These are phyloP conservation scores for Numenius arquata DNA, from an alignment of 2,113 vertebrate species.

Conservation along the genomic window DNA sequence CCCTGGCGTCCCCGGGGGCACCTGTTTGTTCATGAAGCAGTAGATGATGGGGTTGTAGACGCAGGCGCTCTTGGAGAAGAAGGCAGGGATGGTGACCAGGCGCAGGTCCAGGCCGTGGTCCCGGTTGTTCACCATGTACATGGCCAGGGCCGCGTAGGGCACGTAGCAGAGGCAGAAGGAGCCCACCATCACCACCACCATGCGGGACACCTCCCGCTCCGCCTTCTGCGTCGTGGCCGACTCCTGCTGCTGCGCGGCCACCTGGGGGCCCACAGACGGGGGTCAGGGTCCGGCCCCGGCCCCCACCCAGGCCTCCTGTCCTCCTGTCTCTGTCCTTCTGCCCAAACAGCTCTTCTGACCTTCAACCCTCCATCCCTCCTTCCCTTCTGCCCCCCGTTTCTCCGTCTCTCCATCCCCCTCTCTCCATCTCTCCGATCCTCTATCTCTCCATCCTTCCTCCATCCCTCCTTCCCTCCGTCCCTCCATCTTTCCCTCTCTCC, in stretches of 20 bases:
- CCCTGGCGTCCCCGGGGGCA: not conserved
- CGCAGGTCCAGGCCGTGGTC: constrained; percentile 75
- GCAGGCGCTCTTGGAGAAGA: constrained; percentile 85
- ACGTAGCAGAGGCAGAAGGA: constrained; percentile 80
- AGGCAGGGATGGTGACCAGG: constrained; percentile 80
- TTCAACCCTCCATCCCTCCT: not conserved
- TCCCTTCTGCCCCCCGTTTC: no score
- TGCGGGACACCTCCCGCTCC: constrained; percentile 81
- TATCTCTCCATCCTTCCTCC: not conserved
- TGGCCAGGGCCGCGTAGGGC: constrained; percentile 76
- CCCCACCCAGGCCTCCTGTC: not conserved
- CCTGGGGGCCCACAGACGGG: constrained; percentile 27
- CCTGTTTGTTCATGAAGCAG: constrained; percentile 88
- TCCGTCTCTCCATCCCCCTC: not conserved
- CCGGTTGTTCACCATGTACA: constrained; percentile 74
- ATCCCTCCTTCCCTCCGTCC: not conserved
- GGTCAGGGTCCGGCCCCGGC: no score
- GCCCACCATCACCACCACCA: constrained; percentile 84
- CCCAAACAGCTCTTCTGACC: not conserved
- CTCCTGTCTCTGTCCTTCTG: no score
- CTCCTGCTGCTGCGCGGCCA: constrained; percentile 84
- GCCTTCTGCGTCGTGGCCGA: constrained; percentile 85
- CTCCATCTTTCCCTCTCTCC: not conserved
- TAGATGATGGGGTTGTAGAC: constrained; percentile 87
- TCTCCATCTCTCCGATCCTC: not conserved